Conservation (phyloP, 2,888 invertebrate genomes). For the Caenorhabditis sp. region DNA sequence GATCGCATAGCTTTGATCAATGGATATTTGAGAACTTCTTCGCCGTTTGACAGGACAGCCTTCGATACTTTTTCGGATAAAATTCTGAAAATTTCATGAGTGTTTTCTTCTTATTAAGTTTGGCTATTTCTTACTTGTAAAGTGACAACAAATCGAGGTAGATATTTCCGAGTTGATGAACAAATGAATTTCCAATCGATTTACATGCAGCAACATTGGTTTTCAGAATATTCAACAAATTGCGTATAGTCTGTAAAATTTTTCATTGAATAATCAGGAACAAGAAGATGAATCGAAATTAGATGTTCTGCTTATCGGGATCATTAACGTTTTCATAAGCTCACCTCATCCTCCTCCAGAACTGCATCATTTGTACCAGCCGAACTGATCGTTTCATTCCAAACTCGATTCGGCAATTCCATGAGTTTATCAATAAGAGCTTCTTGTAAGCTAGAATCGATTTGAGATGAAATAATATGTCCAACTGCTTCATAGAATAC, state of each 20-base stretch:
- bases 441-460: slow-evolving; percentile 78
- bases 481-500: slow-evolving; percentile 99
- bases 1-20: slow-evolving; percentile 94
- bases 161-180: slow-evolving; percentile 82
- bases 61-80: slow-evolving; percentile 89
- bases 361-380: slow-evolving; percentile 75
- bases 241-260: slow-evolving; percentile 83
- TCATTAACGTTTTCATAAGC: too few species aligned
- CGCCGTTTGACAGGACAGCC: slow-evolving; percentile 92
- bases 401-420: slow-evolving; percentile 94
- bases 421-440: slow-evolving; percentile 95
- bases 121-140: slow-evolving; percentile 78
- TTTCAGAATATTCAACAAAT: slow-evolving; percentile 95
- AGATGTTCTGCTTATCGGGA: too few species aligned
- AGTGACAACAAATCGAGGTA: slow-evolving; percentile 99
- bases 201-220: slow-evolving; percentile 99
- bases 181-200: slow-evolving; percentile 94
- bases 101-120: too few species aligned
- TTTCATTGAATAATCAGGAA: not conserved
- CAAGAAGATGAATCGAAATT: slow-evolving; percentile 20
- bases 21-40: slow-evolving; percentile 84
- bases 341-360: slow-evolving; percentile 76
- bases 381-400: slow-evolving; percentile 97
- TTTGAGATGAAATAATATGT: slow-evolving; percentile 95
- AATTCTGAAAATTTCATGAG: slow-evolving; percentile 72